Evolutionary conservation across 1,140 invertebrate species (phyloP), one percentile per base, ranked within the genome.

Genomic region (Drosophila seguyi): DNA sequence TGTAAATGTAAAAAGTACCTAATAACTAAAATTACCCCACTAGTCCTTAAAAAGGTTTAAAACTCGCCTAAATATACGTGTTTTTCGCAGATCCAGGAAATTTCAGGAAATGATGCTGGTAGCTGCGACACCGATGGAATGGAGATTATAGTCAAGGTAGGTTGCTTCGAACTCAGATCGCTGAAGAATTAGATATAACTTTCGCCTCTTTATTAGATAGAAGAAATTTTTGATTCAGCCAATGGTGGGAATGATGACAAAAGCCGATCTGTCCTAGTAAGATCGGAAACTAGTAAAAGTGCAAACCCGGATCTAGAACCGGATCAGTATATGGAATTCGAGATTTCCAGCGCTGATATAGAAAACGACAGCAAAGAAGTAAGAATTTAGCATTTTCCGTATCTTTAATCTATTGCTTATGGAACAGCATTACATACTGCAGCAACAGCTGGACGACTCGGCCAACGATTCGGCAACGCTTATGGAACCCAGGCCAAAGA

Each of bases 101-200:
- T 59, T 27, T 58, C 68, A 3, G 18, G 22, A 8, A 41, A 20
- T 13, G 66, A 48, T 27, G 50, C n/a, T 6, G 47, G 14, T 2
- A 47, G 36, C 11, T 52, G 52, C 22, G 38, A 18, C 0, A 13
- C 13, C 22, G 67, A 72, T 13, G 69, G 66, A 45, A 59, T 59
- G 18, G 69, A 72, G 11, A 72, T 72, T n/a, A 77, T 77, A 36
- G 73, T 76, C 11, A 77, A 77, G 41, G 74, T 59, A 36, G 1
- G 27, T 16, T 16, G 3, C 6, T 13, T 2, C 1, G 3, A 34
- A n/a, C n/a, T 13, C 4, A 13, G 11, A 14, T 1, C 13, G 0
- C 27, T 8, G 0, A 22, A 6, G 5, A 38, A 27, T 1, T 20
- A 29, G 6, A 22, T 58, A 20, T 11, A 34, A n/a, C 14, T 1